Base-by-base conservation (phyloP, 2,888 invertebrate species). In the Platerodrilus igneus region DNA sequence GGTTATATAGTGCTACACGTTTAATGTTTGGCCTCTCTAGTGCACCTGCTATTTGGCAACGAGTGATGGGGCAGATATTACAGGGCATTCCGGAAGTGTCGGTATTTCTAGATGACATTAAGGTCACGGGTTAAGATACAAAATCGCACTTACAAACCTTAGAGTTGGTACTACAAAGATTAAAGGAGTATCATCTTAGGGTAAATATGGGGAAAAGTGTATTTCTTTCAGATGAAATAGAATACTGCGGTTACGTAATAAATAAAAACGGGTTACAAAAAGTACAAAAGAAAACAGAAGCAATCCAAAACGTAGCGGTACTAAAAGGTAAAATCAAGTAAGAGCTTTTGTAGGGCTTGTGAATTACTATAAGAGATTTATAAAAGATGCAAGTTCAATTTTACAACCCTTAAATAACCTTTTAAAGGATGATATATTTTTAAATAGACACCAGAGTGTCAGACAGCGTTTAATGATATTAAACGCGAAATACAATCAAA, bases 301-400 rank as follows among this genome's bases (percentile, higher is more conserved):
- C 34, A 5, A 25, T 11, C 3, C 3, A 14, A 13, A 34, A 3
- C 9, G 8, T 4, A 15, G 5, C 11, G 10, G 15, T 18, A 23
- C 21, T 6, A 17, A 13, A 20, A 31, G 31, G 11, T 14, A 23
- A 13, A 30, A 28, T 10, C 19, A 37, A 29, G 9, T 37, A 14
- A 10, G 30, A 21, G 13, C 29, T 3, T 37, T 29, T 16, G 18
- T 25, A 11, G 31, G 31, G 4, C 7, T 37, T 17, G 15, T 30
- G 3, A 30, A 37, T 30, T 37, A 31, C 13, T 37, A 37, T 17
- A 9, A 25, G 3, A 17, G 31, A 3, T 37, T 37, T 25, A 11
- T 37, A 2, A 22, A 25, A 20, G 15, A 32, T 32, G 11, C 17
- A 4, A 32, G 26, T 11, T 9, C 11, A 20, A 19, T 38, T 26